Conservation (phyloP, 37 sponge, comb jelly and placozoan species). For the Halichondria panicea region DNA sequence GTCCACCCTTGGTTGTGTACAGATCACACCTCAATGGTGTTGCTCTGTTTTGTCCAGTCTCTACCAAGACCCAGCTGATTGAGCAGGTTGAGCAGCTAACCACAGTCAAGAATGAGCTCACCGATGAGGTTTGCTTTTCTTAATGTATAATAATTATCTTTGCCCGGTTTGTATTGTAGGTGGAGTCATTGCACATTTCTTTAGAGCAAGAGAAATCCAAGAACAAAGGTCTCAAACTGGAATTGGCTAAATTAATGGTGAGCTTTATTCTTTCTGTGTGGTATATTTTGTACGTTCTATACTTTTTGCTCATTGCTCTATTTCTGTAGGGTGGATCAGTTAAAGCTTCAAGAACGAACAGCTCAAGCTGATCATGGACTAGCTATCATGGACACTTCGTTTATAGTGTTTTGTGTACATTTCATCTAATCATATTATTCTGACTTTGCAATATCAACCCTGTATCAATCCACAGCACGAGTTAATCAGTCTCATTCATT, state of each 20-base stretch:
- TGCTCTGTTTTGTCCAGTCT: conserved; percentile 15
- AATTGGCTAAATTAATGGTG: conserved; percentile 45
- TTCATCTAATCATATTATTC: no score
- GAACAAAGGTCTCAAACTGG: conserved; percentile 35
- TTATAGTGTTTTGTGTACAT: no score
- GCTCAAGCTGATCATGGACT: no score
- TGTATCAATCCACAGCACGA: no score
- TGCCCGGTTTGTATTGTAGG: not conserved
- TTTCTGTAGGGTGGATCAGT: no score
- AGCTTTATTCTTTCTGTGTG: no score
- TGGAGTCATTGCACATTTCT: conserved; percentile 8
- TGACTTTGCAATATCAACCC: no score
- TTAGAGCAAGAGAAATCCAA: conserved; percentile 51
- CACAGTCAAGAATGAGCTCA: conserved; percentile 37
- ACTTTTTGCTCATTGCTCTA: no score
- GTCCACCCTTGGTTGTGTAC: not conserved
- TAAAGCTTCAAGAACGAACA: no score
- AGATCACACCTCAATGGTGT: not conserved
- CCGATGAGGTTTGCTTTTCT: conserved; percentile 32
- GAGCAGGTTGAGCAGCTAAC: conserved; percentile 37
- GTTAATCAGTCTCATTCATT: no score
- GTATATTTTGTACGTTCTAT: no score
- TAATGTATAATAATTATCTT: not conserved
- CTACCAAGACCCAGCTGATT: conserved; percentile 37
- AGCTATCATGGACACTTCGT: no score